Percentiles rank a stretch among this genome's conserved stretches.
Conservation (phyloP, 2,888 invertebrate genomes). For the Parapristionchus giblindavisi region DNA sequence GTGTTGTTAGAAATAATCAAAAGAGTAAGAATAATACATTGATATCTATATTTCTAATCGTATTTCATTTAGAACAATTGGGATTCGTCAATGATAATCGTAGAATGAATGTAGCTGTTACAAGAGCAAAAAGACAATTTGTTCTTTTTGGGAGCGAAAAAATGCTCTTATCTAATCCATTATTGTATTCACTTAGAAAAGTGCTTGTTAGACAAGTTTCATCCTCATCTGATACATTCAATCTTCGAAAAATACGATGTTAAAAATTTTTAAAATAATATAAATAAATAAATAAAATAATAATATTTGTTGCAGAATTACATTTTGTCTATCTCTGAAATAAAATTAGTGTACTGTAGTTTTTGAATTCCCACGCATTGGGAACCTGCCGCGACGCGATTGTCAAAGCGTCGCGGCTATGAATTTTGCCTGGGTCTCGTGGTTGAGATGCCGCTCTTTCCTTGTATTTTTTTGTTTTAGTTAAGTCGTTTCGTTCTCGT, state of each 20-base stretch:
- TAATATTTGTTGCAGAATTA: too few relatives aligned
- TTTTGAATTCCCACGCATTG: neutral
- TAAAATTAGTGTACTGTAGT: neutral
- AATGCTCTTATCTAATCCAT: conserved; percentile 10
- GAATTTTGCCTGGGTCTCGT: neutral
- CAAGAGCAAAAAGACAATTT: conserved; percentile 36
- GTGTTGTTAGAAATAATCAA: conserved; percentile 50
- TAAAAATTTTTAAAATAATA: too few relatives aligned
- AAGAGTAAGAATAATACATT: conserved; percentile 37
- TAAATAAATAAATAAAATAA: too few relatives aligned
- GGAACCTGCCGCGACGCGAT: neutral
- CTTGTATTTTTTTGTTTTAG: neutral
- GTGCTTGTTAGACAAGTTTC: too few relatives aligned
- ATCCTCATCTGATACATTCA: too few relatives aligned
- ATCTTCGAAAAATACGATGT: too few relatives aligned
- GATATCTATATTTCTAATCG: neutral
- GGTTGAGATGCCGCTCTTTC: neutral
- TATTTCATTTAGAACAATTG: conserved; percentile 10
- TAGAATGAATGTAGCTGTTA: conserved; percentile 39
- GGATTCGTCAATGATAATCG: conserved; percentile 33
- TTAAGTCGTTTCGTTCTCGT: too few relatives aligned
- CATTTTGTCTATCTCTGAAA: too few relatives aligned
- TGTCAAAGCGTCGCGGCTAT: neutral
- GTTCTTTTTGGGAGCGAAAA: conserved; percentile 30
- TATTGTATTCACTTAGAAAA: neutral